Conservation (phyloP, 2,113 vertebrate genomes). For the Trichechus manatus region DNA sequence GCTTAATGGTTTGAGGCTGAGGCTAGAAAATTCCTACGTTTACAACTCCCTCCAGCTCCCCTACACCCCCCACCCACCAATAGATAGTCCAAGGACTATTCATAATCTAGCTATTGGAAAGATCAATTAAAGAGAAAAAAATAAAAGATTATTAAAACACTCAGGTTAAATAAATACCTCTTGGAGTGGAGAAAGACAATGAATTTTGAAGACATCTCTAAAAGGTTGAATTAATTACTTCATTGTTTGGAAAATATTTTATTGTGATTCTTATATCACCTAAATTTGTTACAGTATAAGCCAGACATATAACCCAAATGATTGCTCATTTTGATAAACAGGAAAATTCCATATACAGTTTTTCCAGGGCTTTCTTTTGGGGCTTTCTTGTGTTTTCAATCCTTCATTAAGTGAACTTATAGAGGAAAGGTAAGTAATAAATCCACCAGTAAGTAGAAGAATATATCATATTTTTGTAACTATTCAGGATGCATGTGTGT, state of each 20-base stretch:
- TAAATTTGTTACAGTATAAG: not conserved
- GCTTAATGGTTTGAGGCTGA: not conserved
- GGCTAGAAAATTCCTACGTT: not conserved
- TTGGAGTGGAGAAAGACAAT: not conserved
- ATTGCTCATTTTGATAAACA: not conserved
- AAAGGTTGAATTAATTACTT: not conserved
- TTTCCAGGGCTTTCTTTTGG: not conserved
- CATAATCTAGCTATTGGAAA: not conserved
- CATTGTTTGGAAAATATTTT: slow-evolving; percentile 40
- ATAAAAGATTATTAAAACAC: not conserved
- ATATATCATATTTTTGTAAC: not conserved
- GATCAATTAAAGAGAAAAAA: not conserved
- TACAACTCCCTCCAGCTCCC: not conserved
- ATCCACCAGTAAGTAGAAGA: not conserved
- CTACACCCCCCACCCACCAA: not conserved
- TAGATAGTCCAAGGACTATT: not conserved
- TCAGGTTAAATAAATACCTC: slow-evolving; percentile 26
- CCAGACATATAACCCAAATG: not conserved
- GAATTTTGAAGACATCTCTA: not conserved
- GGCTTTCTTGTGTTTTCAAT: not conserved
- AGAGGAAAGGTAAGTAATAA: not conserved
- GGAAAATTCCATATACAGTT: not conserved
- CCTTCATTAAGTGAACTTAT: not conserved
- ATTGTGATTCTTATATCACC: not conserved
- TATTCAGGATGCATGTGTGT: not conserved